Base-by-base conservation (phyloP, 2,888 invertebrate species). In the Microctonus hyperodae region DNA sequence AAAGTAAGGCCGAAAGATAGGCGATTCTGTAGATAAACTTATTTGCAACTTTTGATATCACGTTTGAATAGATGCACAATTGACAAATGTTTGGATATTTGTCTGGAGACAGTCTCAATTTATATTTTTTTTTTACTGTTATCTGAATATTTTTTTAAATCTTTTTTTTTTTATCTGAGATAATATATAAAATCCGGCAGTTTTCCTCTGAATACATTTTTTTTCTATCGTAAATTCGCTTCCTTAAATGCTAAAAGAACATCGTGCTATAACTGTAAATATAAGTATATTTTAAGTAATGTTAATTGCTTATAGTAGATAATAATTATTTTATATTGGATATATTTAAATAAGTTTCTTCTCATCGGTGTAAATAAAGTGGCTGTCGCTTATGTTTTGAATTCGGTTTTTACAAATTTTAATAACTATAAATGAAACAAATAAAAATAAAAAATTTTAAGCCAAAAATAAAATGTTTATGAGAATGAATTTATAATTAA, bases 1-100 rank as follows among this genome's bases (percentile, higher is more conserved):
- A 76, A 76, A 76, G 73, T 80, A 78, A 79, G 79, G 79, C 79
- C 80, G 76, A 78, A 80, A 79, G 76, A 72, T 81, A 80, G 79
- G 77, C 44, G 79, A 69, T 79, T 76, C 67, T 72, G 67, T 73
- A 72, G 72, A 70, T 73, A 73, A 73, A 68, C 44, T 44, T 44
- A 44, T 44, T 44, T 6, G 16, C n/a, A 44, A 44, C 16, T 44
- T 44, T 44, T 6, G 20, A 44, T 44, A 44, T 44, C 44, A 44
- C 44, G 44, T 44, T 44, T 20, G n/a, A 44, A 44, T 16, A 44
- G 16, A 44, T 44, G 16, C 9, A 44, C 44, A 44, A 44, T 44
- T 44, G 44, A 44, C 44, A 44, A 44, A 44, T 5, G 44, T 44
- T 5, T 16, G 20, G 9, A 16, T 44, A 20, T 7, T 16, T 9